Evolutionary conservation across 2,113 vertebrate genomes (phyloP).

Genomic region (Sialia sialis): DNA sequence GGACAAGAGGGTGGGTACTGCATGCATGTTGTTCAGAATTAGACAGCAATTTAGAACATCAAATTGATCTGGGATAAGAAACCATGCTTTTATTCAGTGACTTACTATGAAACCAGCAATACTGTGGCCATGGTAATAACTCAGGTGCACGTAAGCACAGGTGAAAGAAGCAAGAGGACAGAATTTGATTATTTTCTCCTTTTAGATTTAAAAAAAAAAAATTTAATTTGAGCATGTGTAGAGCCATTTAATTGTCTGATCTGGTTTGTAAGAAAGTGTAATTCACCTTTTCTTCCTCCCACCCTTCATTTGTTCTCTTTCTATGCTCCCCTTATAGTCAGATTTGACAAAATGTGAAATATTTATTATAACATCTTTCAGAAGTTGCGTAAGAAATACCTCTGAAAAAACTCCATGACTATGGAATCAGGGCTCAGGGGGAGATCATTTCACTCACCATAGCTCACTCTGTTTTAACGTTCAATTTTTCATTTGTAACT

Average conservation of each 20-base stretch:
- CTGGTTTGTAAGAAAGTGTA: neutral
- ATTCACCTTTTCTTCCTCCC: neutral
- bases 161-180: neutral
- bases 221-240: neutral
- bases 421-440: neutral
- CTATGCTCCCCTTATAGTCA: neutral
- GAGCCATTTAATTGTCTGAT: neutral
- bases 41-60: slow-evolving; percentile 32
- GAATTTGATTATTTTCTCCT: neutral
- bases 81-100: neutral
- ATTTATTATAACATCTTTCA: neutral
- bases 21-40: slow-evolving; percentile 15
- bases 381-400: neutral
- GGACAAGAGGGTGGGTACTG: slow-evolving; percentile 27
- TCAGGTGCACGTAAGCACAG: neutral
- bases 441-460: neutral
- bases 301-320: neutral
- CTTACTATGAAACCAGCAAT: neutral
- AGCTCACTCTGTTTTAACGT: neutral
- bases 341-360: slow-evolving; percentile 4
- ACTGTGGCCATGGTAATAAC: neutral
- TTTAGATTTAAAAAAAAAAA: neutral
- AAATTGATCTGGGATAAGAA: slow-evolving; percentile 4
- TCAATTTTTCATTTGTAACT: slow-evolving; percentile 3
- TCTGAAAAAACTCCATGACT: neutral